Evolutionary conservation across 1,140 invertebrate genomes (phyloP).

Genomic region (Zaprionus kolodkinae): DNA sequence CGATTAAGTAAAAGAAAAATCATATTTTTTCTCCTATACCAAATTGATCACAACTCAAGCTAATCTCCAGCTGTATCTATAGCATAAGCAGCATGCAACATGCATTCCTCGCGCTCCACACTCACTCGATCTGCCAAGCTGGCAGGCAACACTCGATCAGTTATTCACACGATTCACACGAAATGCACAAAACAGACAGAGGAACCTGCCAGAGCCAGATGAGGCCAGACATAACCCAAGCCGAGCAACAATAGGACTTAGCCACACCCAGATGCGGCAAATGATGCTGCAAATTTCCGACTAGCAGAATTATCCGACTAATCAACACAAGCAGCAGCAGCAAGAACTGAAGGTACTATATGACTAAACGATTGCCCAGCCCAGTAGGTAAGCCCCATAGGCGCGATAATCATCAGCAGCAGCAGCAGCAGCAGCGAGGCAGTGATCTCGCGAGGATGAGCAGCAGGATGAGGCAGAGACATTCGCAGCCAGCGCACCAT

Average conservation of each 20-base stretch:
- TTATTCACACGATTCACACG: slow-evolving; percentile 8
- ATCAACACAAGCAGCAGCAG: slow-evolving; percentile 51
- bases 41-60: slow-evolving; percentile 6
- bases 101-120: background rate
- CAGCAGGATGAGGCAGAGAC: slow-evolving; percentile 17
- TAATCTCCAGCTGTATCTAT: background rate
- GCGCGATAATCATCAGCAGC: slow-evolving; percentile 64
- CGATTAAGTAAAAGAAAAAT: background rate
- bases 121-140: slow-evolving; percentile 1
- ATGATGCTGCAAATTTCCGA: slow-evolving; percentile 61
- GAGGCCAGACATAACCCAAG: background rate
- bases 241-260: slow-evolving; percentile 47
- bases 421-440: slow-evolving; percentile 66
- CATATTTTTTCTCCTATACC: too few species aligned
- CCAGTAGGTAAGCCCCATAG: slow-evolving; percentile 25
- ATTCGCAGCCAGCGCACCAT: slow-evolving; percentile 12
- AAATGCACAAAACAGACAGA: slow-evolving; percentile 14
- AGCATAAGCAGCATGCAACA: background rate
- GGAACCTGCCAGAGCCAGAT: slow-evolving; percentile 36
- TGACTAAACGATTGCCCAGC: slow-evolving; percentile 57
- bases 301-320: slow-evolving; percentile 71
- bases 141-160: background rate
- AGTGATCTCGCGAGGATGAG: slow-evolving; percentile 19
- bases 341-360: slow-evolving; percentile 33
- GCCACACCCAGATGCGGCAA: slow-evolving; percentile 62